These are phyloP conservation scores for Coelogynopora nodosa DNA, from an alignment of 2,888 invertebrate species.

Conservation along the genomic window DNA sequence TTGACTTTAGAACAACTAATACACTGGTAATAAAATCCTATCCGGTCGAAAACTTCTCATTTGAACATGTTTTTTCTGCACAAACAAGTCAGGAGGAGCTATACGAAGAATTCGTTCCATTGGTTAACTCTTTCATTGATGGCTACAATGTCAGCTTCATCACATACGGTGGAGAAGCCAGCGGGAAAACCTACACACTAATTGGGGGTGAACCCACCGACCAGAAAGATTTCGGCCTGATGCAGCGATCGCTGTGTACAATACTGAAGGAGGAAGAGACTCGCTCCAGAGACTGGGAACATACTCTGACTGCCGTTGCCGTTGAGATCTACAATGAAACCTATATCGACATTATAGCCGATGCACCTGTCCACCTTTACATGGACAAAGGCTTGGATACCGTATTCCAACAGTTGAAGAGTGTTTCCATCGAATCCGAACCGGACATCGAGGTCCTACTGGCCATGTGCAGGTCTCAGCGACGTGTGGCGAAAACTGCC, in stretches of 20 bases:
- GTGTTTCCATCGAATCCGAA: slow-evolving; percentile 31
- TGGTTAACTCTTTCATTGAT: slow-evolving; percentile 43
- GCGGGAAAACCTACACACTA: slow-evolving; percentile 43
- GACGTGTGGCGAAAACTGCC: slow-evolving; percentile 43
- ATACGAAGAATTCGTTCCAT: slow-evolving; percentile 40
- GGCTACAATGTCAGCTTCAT: slow-evolving; percentile 44
- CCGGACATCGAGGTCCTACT: slow-evolving; percentile 33
- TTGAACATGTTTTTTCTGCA: too few relatives aligned
- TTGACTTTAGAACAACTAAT: too few relatives aligned
- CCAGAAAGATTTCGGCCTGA: slow-evolving; percentile 24
- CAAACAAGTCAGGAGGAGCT: slow-evolving; percentile 21
- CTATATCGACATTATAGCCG: slow-evolving; percentile 16
- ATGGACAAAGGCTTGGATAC: slow-evolving; percentile 40
- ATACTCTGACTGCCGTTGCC: not conserved
- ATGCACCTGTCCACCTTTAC: slow-evolving; percentile 23
- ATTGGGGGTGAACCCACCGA: slow-evolving; percentile 29
- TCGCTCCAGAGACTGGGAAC: slow-evolving; percentile 32
- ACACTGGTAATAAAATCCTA: too few relatives aligned
- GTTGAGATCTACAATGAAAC: slow-evolving; percentile 42
- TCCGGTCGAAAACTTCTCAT: too few relatives aligned
- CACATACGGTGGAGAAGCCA: slow-evolving; percentile 43
- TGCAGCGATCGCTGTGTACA: slow-evolving; percentile 22
- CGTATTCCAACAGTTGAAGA: not conserved
- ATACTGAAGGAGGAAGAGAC: not conserved
- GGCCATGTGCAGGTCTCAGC: slow-evolving; percentile 4